phyloP scores from a whole-genome alignment of 2,113 vertebrate genomes.

The Alectura lathami region DNA sequence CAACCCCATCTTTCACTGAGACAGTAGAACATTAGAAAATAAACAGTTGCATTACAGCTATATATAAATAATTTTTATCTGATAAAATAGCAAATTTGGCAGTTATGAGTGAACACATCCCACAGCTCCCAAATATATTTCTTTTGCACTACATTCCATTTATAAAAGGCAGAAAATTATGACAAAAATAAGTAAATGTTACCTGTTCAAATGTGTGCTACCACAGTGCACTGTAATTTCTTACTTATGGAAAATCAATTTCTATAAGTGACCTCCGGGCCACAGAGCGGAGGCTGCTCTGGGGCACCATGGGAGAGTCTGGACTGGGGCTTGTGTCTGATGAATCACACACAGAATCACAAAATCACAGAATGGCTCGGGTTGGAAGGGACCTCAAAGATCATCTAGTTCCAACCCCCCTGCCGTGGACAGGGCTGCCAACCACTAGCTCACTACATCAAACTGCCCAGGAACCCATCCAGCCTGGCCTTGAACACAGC shows the following conservation, averaged over 20 bases:
- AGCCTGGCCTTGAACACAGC: too few species aligned
- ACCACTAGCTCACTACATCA: too few species aligned
- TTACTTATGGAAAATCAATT: conserved; percentile 3
- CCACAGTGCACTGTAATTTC: not conserved
- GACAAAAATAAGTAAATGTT: conserved; percentile 3
- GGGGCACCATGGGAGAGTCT: too few species aligned
- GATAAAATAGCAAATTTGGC: not conserved
- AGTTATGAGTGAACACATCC: not conserved
- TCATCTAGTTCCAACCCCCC: too few species aligned
- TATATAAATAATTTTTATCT: not conserved
- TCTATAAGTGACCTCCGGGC: too few species aligned
- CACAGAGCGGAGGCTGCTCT: too few species aligned
- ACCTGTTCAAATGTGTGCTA: not conserved
- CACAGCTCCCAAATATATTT: not conserved
- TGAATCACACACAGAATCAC: too few species aligned
- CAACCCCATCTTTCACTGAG: not conserved
- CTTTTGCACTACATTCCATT: not conserved
- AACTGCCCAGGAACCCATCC: too few species aligned
- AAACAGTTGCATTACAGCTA: not conserved
- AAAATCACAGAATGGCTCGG: too few species aligned
- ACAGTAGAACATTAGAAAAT: not conserved
- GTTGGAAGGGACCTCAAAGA: too few species aligned
- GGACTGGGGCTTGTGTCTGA: too few species aligned
- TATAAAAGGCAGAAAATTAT: not conserved
- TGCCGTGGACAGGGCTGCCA: too few species aligned